phyloP scores from a whole-genome alignment of 2,797 vertebrate species.

The Phylloscopus collybita region DNA sequence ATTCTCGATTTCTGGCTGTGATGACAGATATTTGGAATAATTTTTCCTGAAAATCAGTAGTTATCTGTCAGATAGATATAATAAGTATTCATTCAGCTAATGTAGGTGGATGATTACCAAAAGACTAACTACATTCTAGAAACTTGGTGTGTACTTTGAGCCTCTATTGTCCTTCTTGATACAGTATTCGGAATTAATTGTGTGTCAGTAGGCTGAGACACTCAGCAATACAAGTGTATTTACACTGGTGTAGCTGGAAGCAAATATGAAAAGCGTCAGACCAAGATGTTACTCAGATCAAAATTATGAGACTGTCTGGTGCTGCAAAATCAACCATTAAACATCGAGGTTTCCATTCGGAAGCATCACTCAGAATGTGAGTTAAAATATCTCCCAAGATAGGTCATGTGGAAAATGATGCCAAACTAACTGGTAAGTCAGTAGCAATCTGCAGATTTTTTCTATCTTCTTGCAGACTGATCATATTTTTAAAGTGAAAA shows the following conservation, averaged over 20 bases:
- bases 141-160: neutral
- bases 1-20: neutral
- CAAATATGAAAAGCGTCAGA: neutral
- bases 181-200: neutral
- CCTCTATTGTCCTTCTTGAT: neutral
- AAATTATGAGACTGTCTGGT: neutral
- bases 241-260: neutral
- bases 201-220: neutral
- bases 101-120: neutral
- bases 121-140: neutral
- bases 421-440: conserved; percentile 34
- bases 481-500: conserved; percentile 59
- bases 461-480: conserved; percentile 19
- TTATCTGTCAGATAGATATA: neutral
- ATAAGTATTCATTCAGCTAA: neutral
- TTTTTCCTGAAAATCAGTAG: conserved; percentile 5
- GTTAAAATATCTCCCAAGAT: conserved; percentile 27
- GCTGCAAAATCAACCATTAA: conserved; percentile 36
- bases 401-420: conserved; percentile 43
- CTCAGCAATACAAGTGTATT: neutral
- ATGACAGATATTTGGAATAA: neutral
- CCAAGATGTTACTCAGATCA: neutral
- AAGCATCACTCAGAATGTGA: neutral
- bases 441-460: conserved; percentile 28
- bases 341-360: neutral